phyloP scores from a whole-genome alignment of 2,113 vertebrate species.

The Sapayoa aenigma region DNA sequence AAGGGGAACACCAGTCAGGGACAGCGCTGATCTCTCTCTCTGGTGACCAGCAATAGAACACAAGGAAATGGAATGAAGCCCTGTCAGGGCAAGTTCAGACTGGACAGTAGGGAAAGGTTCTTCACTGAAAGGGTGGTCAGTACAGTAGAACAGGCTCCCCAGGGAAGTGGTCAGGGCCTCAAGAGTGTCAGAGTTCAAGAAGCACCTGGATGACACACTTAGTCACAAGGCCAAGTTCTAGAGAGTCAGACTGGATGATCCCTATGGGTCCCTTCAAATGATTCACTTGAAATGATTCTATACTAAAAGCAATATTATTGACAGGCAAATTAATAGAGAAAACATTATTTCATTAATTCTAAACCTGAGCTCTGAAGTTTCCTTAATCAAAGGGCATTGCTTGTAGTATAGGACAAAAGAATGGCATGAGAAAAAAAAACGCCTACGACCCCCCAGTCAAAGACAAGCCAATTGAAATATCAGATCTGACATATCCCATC shows the following conservation, averaged over 20 bases:
- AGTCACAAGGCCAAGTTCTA: neutral
- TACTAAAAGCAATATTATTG: neutral
- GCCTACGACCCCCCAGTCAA: neutral
- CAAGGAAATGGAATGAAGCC: neutral
- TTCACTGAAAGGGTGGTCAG: neutral
- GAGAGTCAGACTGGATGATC: neutral
- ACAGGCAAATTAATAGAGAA: neutral
- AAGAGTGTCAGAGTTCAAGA: neutral
- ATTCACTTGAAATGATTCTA: neutral
- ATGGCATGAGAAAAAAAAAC: neutral
- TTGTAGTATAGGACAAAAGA: neutral
- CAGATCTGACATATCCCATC: fast-evolving
- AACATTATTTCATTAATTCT: neutral
- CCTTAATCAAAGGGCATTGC: neutral
- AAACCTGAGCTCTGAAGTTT: neutral
- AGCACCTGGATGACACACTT: neutral
- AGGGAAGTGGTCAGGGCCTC: neutral
- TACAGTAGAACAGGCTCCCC: neutral
- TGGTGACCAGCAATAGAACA: neutral
- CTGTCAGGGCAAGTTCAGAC: neutral
- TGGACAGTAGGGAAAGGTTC: neutral
- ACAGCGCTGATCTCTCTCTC: neutral
- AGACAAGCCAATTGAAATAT: neutral
- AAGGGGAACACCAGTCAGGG: fast-evolving
- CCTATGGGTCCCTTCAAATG: neutral